Evolutionary conservation across 2,797 vertebrate species (phyloP).

Genomic region (Catamblyrhynchus diadema): DNA sequence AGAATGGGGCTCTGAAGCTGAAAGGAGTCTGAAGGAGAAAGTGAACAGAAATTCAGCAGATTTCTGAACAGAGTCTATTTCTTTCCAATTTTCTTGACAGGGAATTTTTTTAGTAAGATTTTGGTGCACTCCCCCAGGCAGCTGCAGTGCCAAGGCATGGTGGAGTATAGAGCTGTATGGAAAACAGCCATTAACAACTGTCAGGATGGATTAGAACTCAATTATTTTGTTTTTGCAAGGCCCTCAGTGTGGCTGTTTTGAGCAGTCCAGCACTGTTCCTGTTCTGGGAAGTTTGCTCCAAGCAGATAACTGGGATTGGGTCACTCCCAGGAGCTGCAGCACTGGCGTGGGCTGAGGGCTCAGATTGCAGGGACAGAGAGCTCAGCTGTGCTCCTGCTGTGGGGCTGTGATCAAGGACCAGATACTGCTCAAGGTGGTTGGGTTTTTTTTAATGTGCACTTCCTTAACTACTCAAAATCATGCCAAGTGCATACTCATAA

Average conservation of each 20-base stretch:
- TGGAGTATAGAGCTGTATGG: rapidly evolving
- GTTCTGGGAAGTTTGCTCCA: neutral
- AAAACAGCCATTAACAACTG: no score
- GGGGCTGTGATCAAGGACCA: neutral
- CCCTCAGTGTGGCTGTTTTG: neutral
- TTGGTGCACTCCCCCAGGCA: neutral
- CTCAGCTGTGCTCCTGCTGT: neutral
- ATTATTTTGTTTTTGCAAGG: neutral
- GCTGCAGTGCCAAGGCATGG: neutral
- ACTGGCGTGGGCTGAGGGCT: neutral
- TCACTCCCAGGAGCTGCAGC: neutral
- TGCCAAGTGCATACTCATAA: neutral
- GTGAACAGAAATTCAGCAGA: neutral
- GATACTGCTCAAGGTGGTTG: neutral
- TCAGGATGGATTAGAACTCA: neutral
- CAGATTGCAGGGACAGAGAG: neutral
- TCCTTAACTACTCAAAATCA: neutral
- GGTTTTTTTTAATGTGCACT: neutral
- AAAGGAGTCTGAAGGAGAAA: neutral
- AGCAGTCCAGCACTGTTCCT: rapidly evolving
- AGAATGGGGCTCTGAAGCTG: neutral
- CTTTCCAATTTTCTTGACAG: neutral
- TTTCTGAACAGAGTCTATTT: neutral
- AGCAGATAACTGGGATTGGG: neutral
- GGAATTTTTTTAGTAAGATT: neutral